Evolutionary conservation across 2,113 vertebrate genomes (phyloP), one percentile per base, ranked within the genome.

Genomic region (Mesembrinibis cayennensis): DNA sequence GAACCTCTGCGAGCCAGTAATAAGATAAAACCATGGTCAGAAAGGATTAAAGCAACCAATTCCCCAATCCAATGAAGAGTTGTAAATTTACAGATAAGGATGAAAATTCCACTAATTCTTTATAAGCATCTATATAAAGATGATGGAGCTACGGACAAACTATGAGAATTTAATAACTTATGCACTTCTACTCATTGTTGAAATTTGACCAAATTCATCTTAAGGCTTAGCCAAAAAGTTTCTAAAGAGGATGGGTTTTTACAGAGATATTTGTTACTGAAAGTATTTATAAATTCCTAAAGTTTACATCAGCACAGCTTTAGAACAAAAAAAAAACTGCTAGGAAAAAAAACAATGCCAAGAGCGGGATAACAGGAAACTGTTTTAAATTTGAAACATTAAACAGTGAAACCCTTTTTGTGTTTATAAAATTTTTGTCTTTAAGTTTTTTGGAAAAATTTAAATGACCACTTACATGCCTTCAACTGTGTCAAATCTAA

Each of bases 381-480:
- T 90, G 40, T 71, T 97, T 94, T 84, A 92, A 97, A 92, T 96
- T 91, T 82, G 82, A 97, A 94, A 82, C 95, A 96, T 93, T 92
- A 81, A 95, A 96, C 96, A 97, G 81, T 85, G 66, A 97, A 97
- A 97, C 67, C 36, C 58, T 87, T 95, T 63, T 72, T 50, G 90
- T 93, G 82, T 56, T 84, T 92, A 95, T 91, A 93, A 30, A 93
- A 93, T 86, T 96, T 92, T 82, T 96, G 82, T 93, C 80, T 85
- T 90, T 77, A 93, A 95, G 94, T 81, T 93, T 93, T 97, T 97
- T 97, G 44, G 96, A 97, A 98, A 97, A 98, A 98, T 95, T 97
- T 97, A 98, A 98, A 98, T 97, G 96, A 98, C 98, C 99, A 99
- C 99, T 99, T 99, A 99, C 98, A 99, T 99, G 99, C 99, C 98